These are phyloP conservation scores for Lathronympha strigana DNA, from an alignment of 2,888 invertebrate genomes.

Conservation along the genomic window DNA sequence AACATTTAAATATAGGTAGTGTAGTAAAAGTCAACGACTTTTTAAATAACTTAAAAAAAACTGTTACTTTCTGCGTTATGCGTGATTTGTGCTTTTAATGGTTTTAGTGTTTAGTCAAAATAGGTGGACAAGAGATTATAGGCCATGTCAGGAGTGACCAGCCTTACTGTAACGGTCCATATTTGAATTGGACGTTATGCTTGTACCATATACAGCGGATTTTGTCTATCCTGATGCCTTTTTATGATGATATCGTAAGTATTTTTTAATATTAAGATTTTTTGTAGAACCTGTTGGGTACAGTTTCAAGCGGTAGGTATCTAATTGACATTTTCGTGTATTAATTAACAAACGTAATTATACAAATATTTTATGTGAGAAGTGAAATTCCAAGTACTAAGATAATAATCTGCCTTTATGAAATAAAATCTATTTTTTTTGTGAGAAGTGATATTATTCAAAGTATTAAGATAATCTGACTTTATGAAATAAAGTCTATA, in stretches of 20 bases:
- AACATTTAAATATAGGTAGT: background rate
- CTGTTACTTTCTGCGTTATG: background rate
- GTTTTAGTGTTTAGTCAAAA: slow-evolving; percentile 62
- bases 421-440: no score
- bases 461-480: no score
- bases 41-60: background rate
- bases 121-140: slow-evolving; percentile 58
- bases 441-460: no score
- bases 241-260: slow-evolving; percentile 79
- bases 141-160: slow-evolving; percentile 53
- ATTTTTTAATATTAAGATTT: background rate
- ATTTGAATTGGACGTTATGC: slow-evolving; percentile 77
- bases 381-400: no score
- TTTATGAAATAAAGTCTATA: no score
- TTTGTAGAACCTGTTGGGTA: no score
- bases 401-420: no score
- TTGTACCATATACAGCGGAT: slow-evolving; percentile 67
- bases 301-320: no score
- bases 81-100: slow-evolving; percentile 45
- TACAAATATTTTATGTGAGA: no score
- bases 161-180: slow-evolving; percentile 60
- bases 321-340: no score
- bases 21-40: background rate
- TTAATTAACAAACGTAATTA: no score
- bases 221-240: slow-evolving; percentile 73